Conservation (phyloP, 2,113 vertebrate genomes). For the Hymenochirus boettgeri region DNA sequence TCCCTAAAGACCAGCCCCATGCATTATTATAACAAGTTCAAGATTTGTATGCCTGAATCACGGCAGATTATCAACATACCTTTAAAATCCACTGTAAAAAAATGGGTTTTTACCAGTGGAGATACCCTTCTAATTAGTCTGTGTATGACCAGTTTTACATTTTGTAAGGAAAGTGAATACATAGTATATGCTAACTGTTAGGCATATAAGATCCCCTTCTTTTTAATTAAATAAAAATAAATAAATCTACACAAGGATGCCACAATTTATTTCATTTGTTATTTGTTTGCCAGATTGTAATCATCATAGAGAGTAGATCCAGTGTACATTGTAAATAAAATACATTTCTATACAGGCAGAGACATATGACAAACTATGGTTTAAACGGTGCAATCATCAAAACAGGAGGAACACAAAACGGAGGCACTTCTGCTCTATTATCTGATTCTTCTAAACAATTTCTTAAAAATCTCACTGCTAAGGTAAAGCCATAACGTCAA, state of each 20-base stretch:
- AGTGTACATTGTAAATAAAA: conserved; percentile 27
- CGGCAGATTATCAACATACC: too few species aligned
- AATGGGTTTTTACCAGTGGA: too few species aligned
- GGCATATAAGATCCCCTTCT: too few species aligned
- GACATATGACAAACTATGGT: conserved; percentile 24
- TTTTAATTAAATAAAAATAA: background rate
- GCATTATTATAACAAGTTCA: too few species aligned
- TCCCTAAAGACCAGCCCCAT: too few species aligned
- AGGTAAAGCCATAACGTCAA: conserved; percentile 28
- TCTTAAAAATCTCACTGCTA: conserved; percentile 16
- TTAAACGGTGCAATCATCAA: conserved; percentile 24
- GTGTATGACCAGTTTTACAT: too few species aligned
- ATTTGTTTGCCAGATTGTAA: conserved; percentile 13
- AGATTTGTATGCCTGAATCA: too few species aligned
- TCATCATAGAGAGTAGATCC: conserved; percentile 27
- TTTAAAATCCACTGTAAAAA: too few species aligned
- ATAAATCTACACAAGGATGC: conserved; percentile 4
- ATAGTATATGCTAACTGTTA: too few species aligned
- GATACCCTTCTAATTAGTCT: too few species aligned
- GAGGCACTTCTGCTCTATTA: conserved; percentile 49
- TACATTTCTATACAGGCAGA: conserved; percentile 4
- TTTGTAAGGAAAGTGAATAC: too few species aligned
- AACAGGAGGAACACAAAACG: conserved; percentile 37
- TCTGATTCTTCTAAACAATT: conserved; percentile 31
- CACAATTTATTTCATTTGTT: conserved; percentile 17